Evolutionary conservation across 2,888 invertebrate genomes (phyloP).

Genomic region (Vesta saturnalis): DNA sequence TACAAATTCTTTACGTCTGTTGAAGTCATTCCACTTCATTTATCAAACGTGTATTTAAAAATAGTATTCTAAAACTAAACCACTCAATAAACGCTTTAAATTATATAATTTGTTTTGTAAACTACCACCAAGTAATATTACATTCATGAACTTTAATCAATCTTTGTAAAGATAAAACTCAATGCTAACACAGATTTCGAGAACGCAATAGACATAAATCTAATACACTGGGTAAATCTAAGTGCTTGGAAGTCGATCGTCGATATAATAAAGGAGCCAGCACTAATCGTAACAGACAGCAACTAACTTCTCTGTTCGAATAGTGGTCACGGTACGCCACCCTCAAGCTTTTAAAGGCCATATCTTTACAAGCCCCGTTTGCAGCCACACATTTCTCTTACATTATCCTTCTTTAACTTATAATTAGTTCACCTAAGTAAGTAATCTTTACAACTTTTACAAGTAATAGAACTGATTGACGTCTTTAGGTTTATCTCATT

Average conservation of each 20-base stretch:
- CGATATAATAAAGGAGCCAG: constrained; percentile 47
- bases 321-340: constrained; percentile 43
- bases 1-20: too few relatives aligned
- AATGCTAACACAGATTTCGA: constrained; percentile 10
- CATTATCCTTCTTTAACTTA: constrained; percentile 28
- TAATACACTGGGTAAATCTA: constrained; percentile 22
- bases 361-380: constrained; percentile 25
- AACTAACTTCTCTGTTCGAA: constrained; percentile 44
- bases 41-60: too few relatives aligned
- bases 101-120: too few relatives aligned
- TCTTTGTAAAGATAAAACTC: constrained; percentile 7
- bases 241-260: constrained; percentile 36
- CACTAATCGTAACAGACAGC: constrained; percentile 47
- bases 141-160: constrained; percentile 10
- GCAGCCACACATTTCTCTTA: constrained; percentile 28
- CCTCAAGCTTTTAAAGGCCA: constrained; percentile 32
- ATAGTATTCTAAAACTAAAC: too few relatives aligned
- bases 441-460: constrained; percentile 21
- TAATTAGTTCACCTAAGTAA: constrained; percentile 28
- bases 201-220: constrained; percentile 38
- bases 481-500: not conserved
- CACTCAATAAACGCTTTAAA: too few relatives aligned
- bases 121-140: too few relatives aligned
- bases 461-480: constrained; percentile 11
- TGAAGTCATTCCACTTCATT: too few relatives aligned